These are phyloP conservation scores for Drosophila chauvacae DNA, from an alignment of 1,140 invertebrate species.

Conservation along the genomic window DNA sequence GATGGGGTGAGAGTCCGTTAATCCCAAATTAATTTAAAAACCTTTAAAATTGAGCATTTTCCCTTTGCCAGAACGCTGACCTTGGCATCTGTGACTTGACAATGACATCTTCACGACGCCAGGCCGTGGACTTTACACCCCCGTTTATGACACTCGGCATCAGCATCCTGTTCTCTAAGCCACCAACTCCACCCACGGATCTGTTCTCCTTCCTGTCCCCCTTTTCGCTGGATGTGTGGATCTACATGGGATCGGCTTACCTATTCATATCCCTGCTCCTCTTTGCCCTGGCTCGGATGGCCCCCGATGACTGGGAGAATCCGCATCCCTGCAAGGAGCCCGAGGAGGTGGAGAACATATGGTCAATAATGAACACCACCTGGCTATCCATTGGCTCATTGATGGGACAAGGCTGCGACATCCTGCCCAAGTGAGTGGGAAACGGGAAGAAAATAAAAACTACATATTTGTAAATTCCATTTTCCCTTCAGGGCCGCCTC, in stretches of 20 bases:
- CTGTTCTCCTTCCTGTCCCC: constrained; percentile 95
- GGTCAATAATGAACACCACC: constrained; percentile 90
- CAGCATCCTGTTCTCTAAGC: constrained; percentile 91
- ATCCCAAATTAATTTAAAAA: neutral
- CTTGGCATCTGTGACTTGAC: constrained; percentile 96
- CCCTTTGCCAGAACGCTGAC: constrained; percentile 90
- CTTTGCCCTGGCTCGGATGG: constrained; percentile 90
- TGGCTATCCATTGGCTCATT: constrained; percentile 93
- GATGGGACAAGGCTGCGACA: constrained; percentile 92
- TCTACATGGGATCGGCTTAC: constrained; percentile 95
- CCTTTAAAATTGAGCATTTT: neutral
- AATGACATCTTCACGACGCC: constrained; percentile 93
- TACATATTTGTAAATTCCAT: constrained; percentile 85
- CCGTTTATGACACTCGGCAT: constrained; percentile 95
- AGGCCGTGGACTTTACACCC: constrained; percentile 94
- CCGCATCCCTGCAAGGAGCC: constrained; percentile 94
- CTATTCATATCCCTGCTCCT: constrained; percentile 93
- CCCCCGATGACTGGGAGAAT: constrained; percentile 95
- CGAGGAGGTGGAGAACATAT: constrained; percentile 92
- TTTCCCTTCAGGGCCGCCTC: constrained; percentile 89
- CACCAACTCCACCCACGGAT: constrained; percentile 89
- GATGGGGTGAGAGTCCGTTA: constrained; percentile 87
- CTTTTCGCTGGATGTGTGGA: constrained; percentile 95
- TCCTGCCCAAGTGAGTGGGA: constrained; percentile 86
- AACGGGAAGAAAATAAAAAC: constrained; percentile 84